Base-by-base conservation (phyloP, 2,888 invertebrate genomes). In the Monoplex corrugatus region DNA sequence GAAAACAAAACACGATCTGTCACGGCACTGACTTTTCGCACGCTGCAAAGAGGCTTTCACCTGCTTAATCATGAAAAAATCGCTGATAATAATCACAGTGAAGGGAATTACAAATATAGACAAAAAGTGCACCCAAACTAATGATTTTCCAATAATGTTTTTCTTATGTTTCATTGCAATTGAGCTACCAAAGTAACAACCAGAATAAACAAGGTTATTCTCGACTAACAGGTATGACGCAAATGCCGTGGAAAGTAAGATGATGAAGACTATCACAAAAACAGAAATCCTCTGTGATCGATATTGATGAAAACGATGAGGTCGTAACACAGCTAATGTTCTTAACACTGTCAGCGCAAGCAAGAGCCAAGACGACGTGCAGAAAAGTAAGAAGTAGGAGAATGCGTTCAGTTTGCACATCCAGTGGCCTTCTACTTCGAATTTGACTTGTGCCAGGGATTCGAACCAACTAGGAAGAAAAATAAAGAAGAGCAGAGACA, bases 341-440 rank as follows among this genome's bases (percentile, higher is more conserved):
- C 68, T 68, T n/a, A 10, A 8, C 19, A 68, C 68, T 28, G 68
- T 68, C 68, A 68, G 28, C 13, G 68, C 8, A n/a, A n/a, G 23
- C 28, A 68, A n/a, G n/a, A 8, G 23, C 68, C 68, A 68, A 8
- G 68, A 68, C 23, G 28, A 68, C 6, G 28, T 23, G 28, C 19
- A 68, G 68, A 68, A 68, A 68, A 68, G 23, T n/a, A 68, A 8
- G 68, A n/a, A 13, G 68, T 28, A 68, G 8, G 68, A 68, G 28
- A 68, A 10, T 8, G 28, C 1, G 2, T 68, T 68, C 68, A 68
- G 68, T 1, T n/a, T 68, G 68, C 68, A 68, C 68, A 68, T 68
- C 68, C 68, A 68, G n/a, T 68, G 68, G 68, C 68, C 68, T 6
- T 68, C n/a, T 23, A 68, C 68, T 68, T 68, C 68, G n/a, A 68